Percentiles rank a stretch among this genome's conserved stretches.
These are phyloP conservation scores for Coremacera marginata DNA, from an alignment of 2,888 invertebrate species.

Conservation along the genomic window DNA sequence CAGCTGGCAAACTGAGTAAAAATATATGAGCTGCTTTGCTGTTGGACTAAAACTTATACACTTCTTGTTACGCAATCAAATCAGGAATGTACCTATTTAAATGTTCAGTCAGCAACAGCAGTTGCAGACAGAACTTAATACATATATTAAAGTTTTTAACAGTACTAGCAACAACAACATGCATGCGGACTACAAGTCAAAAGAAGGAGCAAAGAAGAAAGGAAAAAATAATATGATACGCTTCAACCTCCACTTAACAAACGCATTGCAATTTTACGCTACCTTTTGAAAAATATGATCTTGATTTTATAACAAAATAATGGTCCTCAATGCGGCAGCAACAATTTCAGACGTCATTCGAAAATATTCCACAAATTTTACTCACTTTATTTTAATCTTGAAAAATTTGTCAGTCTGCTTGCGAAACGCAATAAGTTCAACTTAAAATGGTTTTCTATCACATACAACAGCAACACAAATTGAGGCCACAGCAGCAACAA, in stretches of 20 bases:
- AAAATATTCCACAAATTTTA: slow-evolving; percentile 17
- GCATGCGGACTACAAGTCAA: background rate
- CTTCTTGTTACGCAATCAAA: slow-evolving; percentile 25
- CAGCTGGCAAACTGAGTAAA: background rate
- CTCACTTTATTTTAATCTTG: slow-evolving; percentile 26
- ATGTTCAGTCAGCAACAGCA: background rate
- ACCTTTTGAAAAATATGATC: background rate
- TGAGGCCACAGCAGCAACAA: slow-evolving; percentile 1
- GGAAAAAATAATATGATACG: background rate
- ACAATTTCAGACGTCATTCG: background rate
- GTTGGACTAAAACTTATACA: background rate
- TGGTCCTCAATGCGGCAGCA: background rate
- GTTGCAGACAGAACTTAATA: background rate
- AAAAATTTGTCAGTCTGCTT: slow-evolving; percentile 1
- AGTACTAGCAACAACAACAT: background rate
- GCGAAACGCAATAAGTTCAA: slow-evolving; percentile 1
- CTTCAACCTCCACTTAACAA: background rate
- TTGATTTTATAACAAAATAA: background rate
- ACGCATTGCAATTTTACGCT: background rate
- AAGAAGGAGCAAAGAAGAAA: background rate
- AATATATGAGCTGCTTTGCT: background rate
- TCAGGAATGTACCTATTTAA: slow-evolving; percentile 22
- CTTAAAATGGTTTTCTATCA: slow-evolving; percentile 23
- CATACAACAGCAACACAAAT: slow-evolving; percentile 12
- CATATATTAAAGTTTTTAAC: background rate